Percentiles rank a stretch among this genome's conserved stretches.
phyloP scores from a whole-genome alignment of 2,113 vertebrate genomes.

The Oryzias curvinotus region DNA sequence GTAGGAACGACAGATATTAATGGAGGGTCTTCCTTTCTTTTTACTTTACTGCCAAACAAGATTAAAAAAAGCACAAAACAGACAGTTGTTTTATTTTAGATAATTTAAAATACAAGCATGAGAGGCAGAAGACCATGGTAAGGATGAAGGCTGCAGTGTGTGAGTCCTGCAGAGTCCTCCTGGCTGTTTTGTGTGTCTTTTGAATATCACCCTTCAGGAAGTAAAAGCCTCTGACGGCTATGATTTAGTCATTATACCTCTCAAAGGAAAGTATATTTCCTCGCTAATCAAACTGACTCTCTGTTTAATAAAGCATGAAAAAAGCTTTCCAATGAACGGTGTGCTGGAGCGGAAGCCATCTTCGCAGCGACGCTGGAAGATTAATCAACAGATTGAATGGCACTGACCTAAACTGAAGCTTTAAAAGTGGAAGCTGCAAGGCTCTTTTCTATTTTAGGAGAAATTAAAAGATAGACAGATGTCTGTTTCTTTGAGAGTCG shows the following conservation, averaged over 20 bases:
- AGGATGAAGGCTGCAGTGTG: conserved; percentile 1
- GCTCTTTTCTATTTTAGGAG: conserved; percentile 13
- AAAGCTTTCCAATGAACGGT: conserved; percentile 90
- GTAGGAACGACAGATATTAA: conserved; percentile 81
- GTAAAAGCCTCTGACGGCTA: conserved; percentile 84
- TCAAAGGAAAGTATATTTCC: conserved; percentile 92
- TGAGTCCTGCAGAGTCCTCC: conserved; percentile 22
- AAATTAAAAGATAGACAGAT: conserved; percentile 28
- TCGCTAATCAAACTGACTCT: conserved; percentile 96
- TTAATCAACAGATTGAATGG: conserved; percentile 89
- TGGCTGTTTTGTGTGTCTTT: conserved; percentile 56
- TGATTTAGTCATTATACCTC: conserved; percentile 90
- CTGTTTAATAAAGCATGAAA: conserved; percentile 99
- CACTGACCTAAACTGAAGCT: conserved; percentile 67
- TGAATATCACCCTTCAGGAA: conserved; percentile 78
- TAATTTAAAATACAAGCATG: not conserved
- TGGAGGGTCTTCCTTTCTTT: conserved; percentile 52
- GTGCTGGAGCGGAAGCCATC: conserved; percentile 88
- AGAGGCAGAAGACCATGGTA: not conserved
- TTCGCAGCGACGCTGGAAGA: conserved; percentile 78
- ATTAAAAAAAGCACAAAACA: not conserved
- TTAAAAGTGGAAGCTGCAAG: conserved; percentile 14
- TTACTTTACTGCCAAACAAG: conserved; percentile 8
- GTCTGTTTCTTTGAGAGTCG: conserved; percentile 24
- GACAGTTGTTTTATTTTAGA: not conserved